A percentile compares a stretch with the other conserved stretches of the same genome.
Evolutionary conservation across 2,888 invertebrate genomes (phyloP).

Genomic region (Tetanocera ferruginea): DNA sequence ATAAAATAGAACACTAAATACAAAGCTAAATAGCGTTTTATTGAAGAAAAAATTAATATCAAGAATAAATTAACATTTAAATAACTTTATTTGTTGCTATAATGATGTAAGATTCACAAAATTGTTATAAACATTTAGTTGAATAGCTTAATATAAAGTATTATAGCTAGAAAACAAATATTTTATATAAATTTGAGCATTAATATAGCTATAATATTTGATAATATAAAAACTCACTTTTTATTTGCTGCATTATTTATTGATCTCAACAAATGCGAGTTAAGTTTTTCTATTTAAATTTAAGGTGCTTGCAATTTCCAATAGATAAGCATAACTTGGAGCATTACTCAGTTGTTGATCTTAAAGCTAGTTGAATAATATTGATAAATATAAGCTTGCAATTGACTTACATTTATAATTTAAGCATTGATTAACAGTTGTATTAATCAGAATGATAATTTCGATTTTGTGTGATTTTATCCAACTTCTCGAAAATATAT

Average conservation of each 20-base stretch:
- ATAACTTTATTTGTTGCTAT: not conserved
- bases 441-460: no score
- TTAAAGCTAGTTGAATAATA: no score
- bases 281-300: no score
- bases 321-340: not conserved
- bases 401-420: no score
- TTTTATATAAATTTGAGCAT: slow-evolving; percentile 1
- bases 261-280: no score
- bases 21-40: not conserved
- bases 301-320: not conserved
- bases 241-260: no score
- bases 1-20: not conserved
- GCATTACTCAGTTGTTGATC: no score
- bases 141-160: not conserved
- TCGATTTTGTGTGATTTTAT: no score
- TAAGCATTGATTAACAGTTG: no score
- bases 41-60: not conserved
- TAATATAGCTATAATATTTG: not conserved
- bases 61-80: not conserved
- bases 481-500: no score
- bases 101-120: not conserved
- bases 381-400: no score
- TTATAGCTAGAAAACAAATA: not conserved
- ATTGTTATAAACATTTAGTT: not conserved
- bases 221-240: not conserved